These are phyloP conservation scores for Cheilosia variabilis DNA, from an alignment of 2,888 invertebrate genomes.

Conservation along the genomic window DNA sequence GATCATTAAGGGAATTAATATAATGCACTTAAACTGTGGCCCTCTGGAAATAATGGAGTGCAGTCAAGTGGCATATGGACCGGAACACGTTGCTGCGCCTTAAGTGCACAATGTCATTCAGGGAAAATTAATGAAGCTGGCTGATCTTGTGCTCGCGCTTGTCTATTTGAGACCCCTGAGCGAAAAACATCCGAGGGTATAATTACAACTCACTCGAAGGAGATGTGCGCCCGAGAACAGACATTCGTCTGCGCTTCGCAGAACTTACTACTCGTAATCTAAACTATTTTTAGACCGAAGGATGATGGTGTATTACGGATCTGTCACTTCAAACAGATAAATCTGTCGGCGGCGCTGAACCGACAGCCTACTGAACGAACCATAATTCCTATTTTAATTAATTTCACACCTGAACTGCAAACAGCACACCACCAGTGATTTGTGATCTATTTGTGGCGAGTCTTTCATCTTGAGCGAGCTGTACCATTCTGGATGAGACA, in stretches of 20 bases:
- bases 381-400: conserved; percentile 64
- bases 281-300: conserved; percentile 64
- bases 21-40: conserved; percentile 49
- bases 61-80: conserved; percentile 47
- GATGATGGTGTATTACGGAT: conserved; percentile 63
- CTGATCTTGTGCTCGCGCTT: conserved; percentile 50
- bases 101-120: conserved; percentile 71
- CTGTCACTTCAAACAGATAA: conserved; percentile 70
- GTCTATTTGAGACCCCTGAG: conserved; percentile 34
- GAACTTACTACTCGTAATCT: conserved; percentile 15
- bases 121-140: conserved; percentile 69
- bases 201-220: conserved; percentile 13
- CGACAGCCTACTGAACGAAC: conserved; percentile 32
- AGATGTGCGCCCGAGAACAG: conserved; percentile 15
- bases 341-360: conserved; percentile 48
- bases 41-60: conserved; percentile 12
- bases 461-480: conserved; percentile 54
- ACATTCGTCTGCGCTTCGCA: conserved; percentile 33
- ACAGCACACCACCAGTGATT: not conserved
- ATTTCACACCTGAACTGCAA: conserved; percentile 65
- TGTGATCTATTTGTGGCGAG: conserved; percentile 42
- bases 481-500: conserved; percentile 12
- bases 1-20: conserved; percentile 60
- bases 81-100: conserved; percentile 48
- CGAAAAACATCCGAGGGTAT: conserved; percentile 16